Evolutionary conservation across 1,140 invertebrate species (phyloP), one percentile per base, ranked within the genome.

Genomic region (Arion vulgaris): DNA sequence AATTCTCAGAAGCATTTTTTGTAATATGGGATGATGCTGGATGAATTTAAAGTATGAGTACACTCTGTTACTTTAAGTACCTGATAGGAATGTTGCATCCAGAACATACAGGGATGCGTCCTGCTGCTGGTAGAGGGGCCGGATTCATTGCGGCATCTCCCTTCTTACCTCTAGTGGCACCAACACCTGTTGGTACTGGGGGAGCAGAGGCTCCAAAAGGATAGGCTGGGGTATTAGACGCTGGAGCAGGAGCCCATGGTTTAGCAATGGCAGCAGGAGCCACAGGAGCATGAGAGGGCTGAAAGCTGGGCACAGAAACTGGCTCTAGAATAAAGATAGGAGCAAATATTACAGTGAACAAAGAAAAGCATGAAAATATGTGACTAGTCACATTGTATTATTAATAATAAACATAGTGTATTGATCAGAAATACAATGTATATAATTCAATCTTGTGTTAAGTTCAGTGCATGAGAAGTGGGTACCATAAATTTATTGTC

Each of bases 41-140:
- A 45, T 45, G 41, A 5, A 45, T 45, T n/a, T 45, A 45, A 45
- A 45, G 41, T 15, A 45, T 45, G 15, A 15, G 41, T 15, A 7
- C 41, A 57, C 53, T 57, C 2, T 1, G 26, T 57, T 4, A 57
- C 23, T 57, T 57, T 23, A 28, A 66, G 81, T 81, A 99, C 97
- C 98, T 98, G 94, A 98, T 97, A 89, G 98, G 96, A 90, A 94
- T 94, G 91, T 95, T 95, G 95, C 98, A 99, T 88, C 95, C 94
- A 85, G 95, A 96, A 93, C 98, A 99, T 82, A 97, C 93, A 57
- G 84, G 84, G 71, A 85, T 85, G 95, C 90, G 96, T 94, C 85
- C 91, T 97, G 94, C 72, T 34, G 83, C 38, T 26, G 87, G 97
- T 94, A 87, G 97, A 96, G 86, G 96, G 93, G 87, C 97, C 96